Percentiles rank a stretch among this genome's conserved stretches.
These are phyloP conservation scores for Epinotia nisella DNA, from an alignment of 2,888 invertebrate species.

Conservation along the genomic window DNA sequence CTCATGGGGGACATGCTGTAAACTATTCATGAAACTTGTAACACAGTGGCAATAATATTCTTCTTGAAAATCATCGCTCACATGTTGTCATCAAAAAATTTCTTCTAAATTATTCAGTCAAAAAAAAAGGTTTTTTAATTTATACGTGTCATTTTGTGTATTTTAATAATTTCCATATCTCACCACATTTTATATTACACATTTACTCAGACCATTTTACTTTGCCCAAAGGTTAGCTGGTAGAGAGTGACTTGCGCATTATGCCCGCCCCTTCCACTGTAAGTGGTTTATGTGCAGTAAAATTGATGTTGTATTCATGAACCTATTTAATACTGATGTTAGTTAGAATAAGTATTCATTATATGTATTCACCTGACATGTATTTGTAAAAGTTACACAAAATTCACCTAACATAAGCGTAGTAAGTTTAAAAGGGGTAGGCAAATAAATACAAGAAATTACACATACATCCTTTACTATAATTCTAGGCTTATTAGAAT, in stretches of 20 bases:
- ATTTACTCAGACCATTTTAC: conserved; percentile 26
- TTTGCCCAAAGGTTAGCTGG: conserved; percentile 31
- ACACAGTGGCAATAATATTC: too few relatives aligned
- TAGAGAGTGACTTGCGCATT: conserved; percentile 23
- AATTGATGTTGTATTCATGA: conserved; percentile 28
- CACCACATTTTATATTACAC: conserved; percentile 16
- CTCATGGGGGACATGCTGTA: too few relatives aligned
- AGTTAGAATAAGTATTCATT: conserved; percentile 1
- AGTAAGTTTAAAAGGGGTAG: not conserved
- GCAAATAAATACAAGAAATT: not conserved
- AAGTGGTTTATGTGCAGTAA: conserved; percentile 18
- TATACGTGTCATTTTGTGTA: too few relatives aligned
- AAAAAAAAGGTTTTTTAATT: too few relatives aligned
- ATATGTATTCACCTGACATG: too few relatives aligned
- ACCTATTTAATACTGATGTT: conserved; percentile 7
- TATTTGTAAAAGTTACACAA: not conserved
- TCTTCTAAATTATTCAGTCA: too few relatives aligned
- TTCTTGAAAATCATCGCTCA: too few relatives aligned
- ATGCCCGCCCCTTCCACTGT: conserved; percentile 19
- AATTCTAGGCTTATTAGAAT: too few relatives aligned
- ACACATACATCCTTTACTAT: not conserved
- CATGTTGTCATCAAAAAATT: too few relatives aligned
- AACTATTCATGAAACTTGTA: too few relatives aligned
- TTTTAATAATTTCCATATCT: not conserved
- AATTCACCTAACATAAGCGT: not conserved